Base-by-base conservation (phyloP, 1,140 invertebrate species). In the Melitaea cinxia region DNA sequence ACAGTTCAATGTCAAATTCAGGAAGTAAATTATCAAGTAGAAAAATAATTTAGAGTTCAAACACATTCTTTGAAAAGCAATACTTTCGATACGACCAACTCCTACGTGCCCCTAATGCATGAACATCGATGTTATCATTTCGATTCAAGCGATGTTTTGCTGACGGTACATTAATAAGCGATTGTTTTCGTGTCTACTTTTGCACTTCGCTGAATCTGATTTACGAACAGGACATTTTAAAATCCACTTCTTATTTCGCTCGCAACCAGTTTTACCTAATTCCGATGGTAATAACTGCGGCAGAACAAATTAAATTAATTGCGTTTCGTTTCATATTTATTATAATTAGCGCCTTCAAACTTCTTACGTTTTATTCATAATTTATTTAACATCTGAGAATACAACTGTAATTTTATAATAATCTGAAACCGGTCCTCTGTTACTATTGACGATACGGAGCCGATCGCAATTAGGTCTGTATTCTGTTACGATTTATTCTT, bases 201-300 rank as follows among this genome's bases (percentile, higher is more conserved):
- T 85, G 84, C 88, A 88, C 88, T 88, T 88, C 78, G 68, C 72
- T 83, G 83, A 82, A 83, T 89, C 78, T 58, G 69, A 82, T 88
- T 85, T 83, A 73, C 72, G 72, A 68, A 73, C 80, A 55, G 75
- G 69, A 74, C 70, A 71, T 69, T 73, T 73, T 70, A 70, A 58
- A 76, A 72, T 70, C 68, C 58, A 62, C 72, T 76, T 82, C 79
- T 74, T 80, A 75, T 67, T 72, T 67, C 65, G 56, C 57, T 47
- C 26, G 58, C 68, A 75, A 83, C 80, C 77, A 39, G 83, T 80
- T 82, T 75, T 56, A 69, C 85, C 82, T 89, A 85, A 89, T 82
- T 83, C 68, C 74, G 39, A 85, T 84, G 82, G 33, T 83, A 88
- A 89, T 86, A 59, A 66, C 66, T 49, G 65, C 70, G 58, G 33